Percentiles rank a stretch among this genome's conserved stretches.
phyloP scores from a whole-genome alignment of 2,113 vertebrate genomes.

The Peromyscus californicus region DNA sequence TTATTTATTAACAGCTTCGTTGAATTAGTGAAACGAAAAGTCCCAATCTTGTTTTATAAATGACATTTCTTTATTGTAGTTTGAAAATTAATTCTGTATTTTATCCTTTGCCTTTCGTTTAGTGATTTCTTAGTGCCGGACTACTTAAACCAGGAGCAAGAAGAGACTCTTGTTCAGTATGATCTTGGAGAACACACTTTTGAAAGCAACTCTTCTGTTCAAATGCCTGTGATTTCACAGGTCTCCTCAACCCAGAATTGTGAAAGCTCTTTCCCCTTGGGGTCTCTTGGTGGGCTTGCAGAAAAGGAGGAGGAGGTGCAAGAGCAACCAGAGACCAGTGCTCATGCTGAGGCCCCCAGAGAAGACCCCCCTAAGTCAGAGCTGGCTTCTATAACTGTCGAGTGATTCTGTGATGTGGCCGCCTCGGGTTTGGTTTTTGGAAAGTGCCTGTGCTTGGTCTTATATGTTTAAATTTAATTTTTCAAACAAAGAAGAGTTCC shows the following conservation, averaged over 20 bases:
- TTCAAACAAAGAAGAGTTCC: conserved; percentile 81
- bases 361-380: conserved; percentile 91
- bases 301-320: conserved; percentile 91
- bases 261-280: conserved; percentile 94
- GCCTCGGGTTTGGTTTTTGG: conserved; percentile 91
- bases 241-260: conserved; percentile 99
- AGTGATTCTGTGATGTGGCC: conserved; percentile 90
- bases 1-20: conserved; percentile 23
- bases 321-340: conserved; percentile 90
- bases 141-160: conserved; percentile 98
- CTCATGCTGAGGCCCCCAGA: conserved; percentile 88
- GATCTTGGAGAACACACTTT: conserved; percentile 95
- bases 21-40: conserved; percentile 55
- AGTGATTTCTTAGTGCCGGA: conserved; percentile 99
- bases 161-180: conserved; percentile 96
- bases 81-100: conserved; percentile 86
- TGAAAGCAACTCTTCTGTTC: conserved; percentile 93
- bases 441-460: conserved; percentile 96
- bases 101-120: conserved; percentile 86
- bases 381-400: conserved; percentile 94
- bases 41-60: conserved; percentile 63
- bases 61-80: conserved; percentile 62
- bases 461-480: conserved; percentile 90
- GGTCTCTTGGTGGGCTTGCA: conserved; percentile 92
- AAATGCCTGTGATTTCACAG: conserved; percentile 95